These are phyloP conservation scores for Halichoerus grypus DNA, from an alignment of 2,113 vertebrate genomes.

Conservation along the genomic window DNA sequence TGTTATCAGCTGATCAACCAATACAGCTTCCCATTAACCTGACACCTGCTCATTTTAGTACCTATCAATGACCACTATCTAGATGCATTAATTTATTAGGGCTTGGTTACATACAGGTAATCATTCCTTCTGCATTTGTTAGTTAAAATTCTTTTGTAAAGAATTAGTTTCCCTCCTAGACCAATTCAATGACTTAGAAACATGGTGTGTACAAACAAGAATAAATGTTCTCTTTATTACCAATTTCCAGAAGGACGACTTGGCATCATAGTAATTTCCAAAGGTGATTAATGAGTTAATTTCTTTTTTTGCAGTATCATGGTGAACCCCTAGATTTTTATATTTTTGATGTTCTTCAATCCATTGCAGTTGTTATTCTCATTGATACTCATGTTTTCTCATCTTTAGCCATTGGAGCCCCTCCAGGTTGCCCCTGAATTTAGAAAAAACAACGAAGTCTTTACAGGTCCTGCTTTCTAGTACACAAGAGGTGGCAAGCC, in stretches of 20 bases:
- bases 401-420: background rate
- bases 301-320: slow-evolving; percentile 34
- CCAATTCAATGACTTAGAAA: slow-evolving; percentile 50
- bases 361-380: background rate
- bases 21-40: background rate
- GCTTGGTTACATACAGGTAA: background rate
- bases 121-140: background rate
- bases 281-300: slow-evolving; percentile 16
- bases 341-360: background rate
- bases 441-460: background rate
- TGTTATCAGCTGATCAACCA: background rate
- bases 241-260: slow-evolving; percentile 38
- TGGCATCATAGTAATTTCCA: slow-evolving; percentile 33
- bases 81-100: background rate
- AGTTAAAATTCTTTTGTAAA: slow-evolving; percentile 38
- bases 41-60: background rate
- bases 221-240: slow-evolving; percentile 65
- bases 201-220: background rate
- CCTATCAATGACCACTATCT: background rate
- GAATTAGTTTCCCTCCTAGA: slow-evolving; percentile 2
- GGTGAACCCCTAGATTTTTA: background rate
- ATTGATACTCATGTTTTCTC: background rate
- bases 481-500: background rate
- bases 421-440: background rate
- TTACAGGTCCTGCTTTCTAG: background rate